Base-by-base conservation (phyloP, 2,888 invertebrate species). In the Caenorhabditis virilis region DNA sequence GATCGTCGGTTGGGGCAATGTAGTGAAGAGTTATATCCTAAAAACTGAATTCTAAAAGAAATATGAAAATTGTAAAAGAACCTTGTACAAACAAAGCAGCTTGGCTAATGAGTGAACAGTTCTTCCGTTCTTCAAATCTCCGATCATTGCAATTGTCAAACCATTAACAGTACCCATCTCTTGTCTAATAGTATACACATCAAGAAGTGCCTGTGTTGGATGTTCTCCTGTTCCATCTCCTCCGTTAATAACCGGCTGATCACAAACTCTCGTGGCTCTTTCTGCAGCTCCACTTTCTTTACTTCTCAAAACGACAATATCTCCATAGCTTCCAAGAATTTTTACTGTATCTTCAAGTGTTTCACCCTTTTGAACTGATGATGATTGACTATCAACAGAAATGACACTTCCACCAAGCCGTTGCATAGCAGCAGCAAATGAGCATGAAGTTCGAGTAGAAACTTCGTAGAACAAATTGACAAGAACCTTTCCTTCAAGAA, bases 131-230 rank as follows among this genome's bases (percentile, higher is more conserved):
- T 93, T 95, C 75, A 99, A 87, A 85, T 99, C 98, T 5, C 98
- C 98, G 20, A 97, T 95, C 90, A 98, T 90, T 0, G 97, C 97
- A 51, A 98, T 93, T 0, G 92, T 95, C 11, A 98, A 87, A 0
- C 93, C 93, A 83, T 98, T 97, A 0, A 98, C 95, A 0, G 97
- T 98, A 75, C 97, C 97, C 65, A 98, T 93, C 87, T 98, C 97
- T 86, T 98, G 95, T 68, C 97, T 88, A 78, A 99, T 98, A 5
- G 98, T 97, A 83, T 95, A 99, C 3, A 97, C 89, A 83, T 99
- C 98, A 11, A 99, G 87, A 15, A 99, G 86, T 0, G 98, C 98
- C 87, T 73, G 67, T 0, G 95, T 95, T 0, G 98, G 98, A 85
- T 95, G 95, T 84, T 95, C 95, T 0, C 95, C 95, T 0, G 92